Evolutionary conservation across 2,113 vertebrate species (phyloP).

Genomic region (Scytalopus superciliaris): DNA sequence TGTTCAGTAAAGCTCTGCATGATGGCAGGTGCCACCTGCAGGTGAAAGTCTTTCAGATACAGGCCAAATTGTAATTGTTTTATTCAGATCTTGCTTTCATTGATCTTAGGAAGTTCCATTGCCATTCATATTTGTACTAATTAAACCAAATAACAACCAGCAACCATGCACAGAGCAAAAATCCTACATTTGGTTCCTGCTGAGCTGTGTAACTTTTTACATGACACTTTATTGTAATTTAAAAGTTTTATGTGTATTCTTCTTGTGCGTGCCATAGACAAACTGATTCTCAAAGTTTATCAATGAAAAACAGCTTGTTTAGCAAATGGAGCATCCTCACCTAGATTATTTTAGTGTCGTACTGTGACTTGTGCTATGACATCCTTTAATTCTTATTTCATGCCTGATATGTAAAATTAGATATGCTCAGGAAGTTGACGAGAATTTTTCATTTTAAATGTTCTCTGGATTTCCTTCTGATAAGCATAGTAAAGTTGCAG

Average conservation of each 20-base stretch:
- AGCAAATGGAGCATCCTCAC: slow-evolving; percentile 56
- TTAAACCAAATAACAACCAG: not conserved
- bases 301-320: slow-evolving; percentile 67
- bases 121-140: not conserved
- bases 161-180: not conserved
- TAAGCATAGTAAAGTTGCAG: slow-evolving; percentile 56
- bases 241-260: slow-evolving; percentile 33
- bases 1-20: accelerated
- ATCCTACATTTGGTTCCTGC: not conserved
- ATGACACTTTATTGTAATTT: not conserved
- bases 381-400: slow-evolving; percentile 61
- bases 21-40: not conserved
- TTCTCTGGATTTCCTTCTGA: slow-evolving; percentile 64
- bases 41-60: not conserved
- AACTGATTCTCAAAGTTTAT: slow-evolving; percentile 56
- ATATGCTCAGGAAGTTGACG: slow-evolving; percentile 55
- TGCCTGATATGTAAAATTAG: slow-evolving; percentile 72
- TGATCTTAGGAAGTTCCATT: not conserved
- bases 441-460: slow-evolving; percentile 54
- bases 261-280: slow-evolving; percentile 8
- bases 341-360: slow-evolving; percentile 58
- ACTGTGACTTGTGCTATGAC: slow-evolving; percentile 35
- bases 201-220: slow-evolving; percentile 2
- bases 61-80: not conserved
- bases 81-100: not conserved